Percentiles rank a stretch among this genome's conserved stretches.
Evolutionary conservation across 53 echinoderm and acorn worm species (phyloP).

Genomic region (Glandiceps talaboti): DNA sequence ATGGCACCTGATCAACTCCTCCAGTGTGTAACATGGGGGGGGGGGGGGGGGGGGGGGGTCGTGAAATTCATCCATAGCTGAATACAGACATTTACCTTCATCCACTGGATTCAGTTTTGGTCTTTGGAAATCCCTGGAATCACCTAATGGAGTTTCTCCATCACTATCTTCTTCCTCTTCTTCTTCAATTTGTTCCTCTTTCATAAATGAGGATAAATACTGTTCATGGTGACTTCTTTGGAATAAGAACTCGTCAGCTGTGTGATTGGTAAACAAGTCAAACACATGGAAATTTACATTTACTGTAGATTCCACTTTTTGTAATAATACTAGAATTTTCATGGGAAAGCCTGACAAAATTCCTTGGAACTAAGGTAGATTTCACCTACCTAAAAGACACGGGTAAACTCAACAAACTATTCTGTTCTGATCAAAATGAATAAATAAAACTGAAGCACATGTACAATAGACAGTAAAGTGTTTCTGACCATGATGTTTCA

Average conservation of each 20-base stretch:
- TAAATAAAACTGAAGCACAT: no score
- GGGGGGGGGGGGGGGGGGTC: no score
- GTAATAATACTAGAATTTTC: background rate
- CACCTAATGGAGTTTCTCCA: conserved; percentile 43
- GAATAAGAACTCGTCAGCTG: conserved; percentile 90
- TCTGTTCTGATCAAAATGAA: no score
- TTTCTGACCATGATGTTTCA: no score
- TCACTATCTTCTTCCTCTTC: conserved; percentile 29
- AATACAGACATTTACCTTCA: conserved; percentile 62
- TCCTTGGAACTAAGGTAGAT: no score
- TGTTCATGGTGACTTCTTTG: conserved; percentile 46
- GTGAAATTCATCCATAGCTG: no score
- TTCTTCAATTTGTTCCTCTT: conserved; percentile 55
- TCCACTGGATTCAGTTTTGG: conserved; percentile 70
- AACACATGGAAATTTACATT: conserved; percentile 31
- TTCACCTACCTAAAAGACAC: no score
- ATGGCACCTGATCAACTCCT: no score
- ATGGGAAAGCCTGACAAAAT: no score
- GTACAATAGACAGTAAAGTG: no score
- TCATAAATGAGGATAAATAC: conserved; percentile 53
- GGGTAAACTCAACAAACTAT: no score
- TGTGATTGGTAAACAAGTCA: conserved; percentile 70
- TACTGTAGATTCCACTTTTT: background rate
- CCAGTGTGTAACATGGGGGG: no score
- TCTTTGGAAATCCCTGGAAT: conserved; percentile 53